These are phyloP conservation scores for Thecocarcelia acutangulata DNA, from an alignment of 2,888 invertebrate genomes.

Conservation along the genomic window DNA sequence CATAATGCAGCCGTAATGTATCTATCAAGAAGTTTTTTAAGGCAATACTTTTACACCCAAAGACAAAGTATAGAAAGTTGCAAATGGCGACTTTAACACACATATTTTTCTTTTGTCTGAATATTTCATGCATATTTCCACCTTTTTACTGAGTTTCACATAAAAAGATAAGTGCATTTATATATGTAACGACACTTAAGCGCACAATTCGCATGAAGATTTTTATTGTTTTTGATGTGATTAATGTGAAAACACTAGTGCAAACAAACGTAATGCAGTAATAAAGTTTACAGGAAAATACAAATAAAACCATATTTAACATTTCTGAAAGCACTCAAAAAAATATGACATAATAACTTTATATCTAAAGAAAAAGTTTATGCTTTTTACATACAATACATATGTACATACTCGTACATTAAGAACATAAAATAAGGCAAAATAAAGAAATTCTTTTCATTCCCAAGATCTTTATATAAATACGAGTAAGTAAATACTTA, in stretches of 20 bases:
- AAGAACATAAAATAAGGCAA: not conserved
- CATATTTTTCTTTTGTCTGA: constrained; percentile 15
- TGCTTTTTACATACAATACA: too few relatives aligned
- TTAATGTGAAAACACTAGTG: constrained; percentile 29
- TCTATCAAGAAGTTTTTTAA: constrained; percentile 10
- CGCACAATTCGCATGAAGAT: not conserved
- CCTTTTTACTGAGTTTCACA: constrained; percentile 10
- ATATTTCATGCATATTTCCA: constrained; percentile 17
- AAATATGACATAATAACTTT: not conserved
- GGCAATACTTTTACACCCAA: constrained; percentile 11
- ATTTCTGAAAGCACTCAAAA: constrained; percentile 2
- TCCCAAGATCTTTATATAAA: too few relatives aligned
- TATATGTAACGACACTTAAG: constrained; percentile 5
- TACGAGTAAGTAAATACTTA: too few relatives aligned
- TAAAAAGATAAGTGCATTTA: not conserved
- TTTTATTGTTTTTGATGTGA: constrained; percentile 42
- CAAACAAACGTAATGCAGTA: not conserved
- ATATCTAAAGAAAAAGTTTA: not conserved
- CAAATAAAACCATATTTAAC: not conserved
- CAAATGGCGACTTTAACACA: constrained; percentile 31
- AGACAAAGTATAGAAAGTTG: constrained; percentile 30
- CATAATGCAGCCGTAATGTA: constrained; percentile 26
- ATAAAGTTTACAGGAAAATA: constrained; percentile 19
- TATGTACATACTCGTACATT: too few relatives aligned
- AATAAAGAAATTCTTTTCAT: not conserved